Evolutionary conservation across 2,113 vertebrate genomes (phyloP), one percentile per base, ranked within the genome.

Genomic region (Pangasianodon hypophthalmus): DNA sequence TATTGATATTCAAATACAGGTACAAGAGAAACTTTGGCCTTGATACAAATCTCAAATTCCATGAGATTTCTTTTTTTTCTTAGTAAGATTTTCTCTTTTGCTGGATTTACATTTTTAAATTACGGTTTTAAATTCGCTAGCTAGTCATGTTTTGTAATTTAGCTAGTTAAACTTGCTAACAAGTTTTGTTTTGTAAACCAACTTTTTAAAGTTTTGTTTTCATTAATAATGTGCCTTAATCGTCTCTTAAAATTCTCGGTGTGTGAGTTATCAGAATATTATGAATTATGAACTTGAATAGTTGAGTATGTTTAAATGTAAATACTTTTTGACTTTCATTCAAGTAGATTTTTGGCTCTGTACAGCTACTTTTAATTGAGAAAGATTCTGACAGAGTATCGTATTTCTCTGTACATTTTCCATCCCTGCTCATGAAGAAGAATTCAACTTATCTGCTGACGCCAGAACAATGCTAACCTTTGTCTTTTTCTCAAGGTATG

Each of bases 401-500:
- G 9, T 11, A 44, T 79, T 79, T 46, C 24, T 75, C 7, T 75
- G 67, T 16, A 18, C 67, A 75, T 44, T 75, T 75, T 75, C 21
- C n/a, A 37, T 5, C 67, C 5, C 32, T 6, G 67, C 26, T 37
- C 52, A 54, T 46, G 0, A 37, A 54, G 19, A 86, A 3, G 19
- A 21, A 37, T 73, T 73, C 54, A 56, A 0, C 44, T n/a, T 60
- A 48, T 48, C 26, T 48, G 19, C 1, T 24, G 19, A 56, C 69
- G 50, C 3, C 56, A 64, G 44, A 64, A 21, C 60, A 24, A 90
- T 84, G 8, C 87, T 82, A 91, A 99, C 98, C 97, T 97, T 98
- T 88, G 98, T 96, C 86, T 96, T 98, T 93, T 97, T 98, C 93
- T 99, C 98, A 91, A 99, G 93, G 87, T 99, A 99, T 16, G 98